Base-by-base conservation (phyloP, 1,140 invertebrate genomes). In the Ceratina calcarata region DNA sequence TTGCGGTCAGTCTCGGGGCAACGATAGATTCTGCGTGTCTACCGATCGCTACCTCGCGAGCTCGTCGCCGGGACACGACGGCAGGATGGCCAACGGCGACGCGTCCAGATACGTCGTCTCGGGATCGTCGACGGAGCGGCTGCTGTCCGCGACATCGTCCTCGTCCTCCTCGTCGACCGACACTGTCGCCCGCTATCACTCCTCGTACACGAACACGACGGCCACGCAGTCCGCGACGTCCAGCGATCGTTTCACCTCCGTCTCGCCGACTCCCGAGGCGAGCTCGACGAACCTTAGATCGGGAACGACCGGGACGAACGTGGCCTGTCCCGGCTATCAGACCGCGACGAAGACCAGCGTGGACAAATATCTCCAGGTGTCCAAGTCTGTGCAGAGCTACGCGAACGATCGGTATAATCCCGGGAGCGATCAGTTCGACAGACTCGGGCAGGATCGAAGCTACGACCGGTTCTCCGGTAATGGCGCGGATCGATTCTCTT, bases 161-260 rank as follows among this genome's bases (percentile, higher is more conserved):
- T 94, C 94, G 80, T 94, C 94, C 66, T 93, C 94, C 62, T 94
- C 94, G 62, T 93, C 93, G 78, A 92, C 93, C 75, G 94, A 94
- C 79, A 91, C 94, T 73, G 90, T 75, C 60, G 62, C 80, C 16
- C 68, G 85, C 0, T 87, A 86, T 22, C 86, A 88, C 3, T 85
- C 86, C 6, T 82, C 80, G 6, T 83, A 86, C 18, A 70, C 81
- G 60, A 79, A 53, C 55, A 68, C 82, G 2, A 72, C 83, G 1
- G 77, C 68, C 32, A 73, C 72, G 1, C 85, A 86, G 53, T 84
- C 85, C n/a, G 65, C 86, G 18, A 20, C 70, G 15, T 53, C 81
- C 32, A 84, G 77, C n/a, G 86, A 86, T 22, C 78, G 86, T 7
- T 86, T 87, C 55, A 49, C 82, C 12, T 82, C 85, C 60, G 77